Evolutionary conservation across 1,140 invertebrate genomes (phyloP).

Genomic region (Drosophila neocordata): DNA sequence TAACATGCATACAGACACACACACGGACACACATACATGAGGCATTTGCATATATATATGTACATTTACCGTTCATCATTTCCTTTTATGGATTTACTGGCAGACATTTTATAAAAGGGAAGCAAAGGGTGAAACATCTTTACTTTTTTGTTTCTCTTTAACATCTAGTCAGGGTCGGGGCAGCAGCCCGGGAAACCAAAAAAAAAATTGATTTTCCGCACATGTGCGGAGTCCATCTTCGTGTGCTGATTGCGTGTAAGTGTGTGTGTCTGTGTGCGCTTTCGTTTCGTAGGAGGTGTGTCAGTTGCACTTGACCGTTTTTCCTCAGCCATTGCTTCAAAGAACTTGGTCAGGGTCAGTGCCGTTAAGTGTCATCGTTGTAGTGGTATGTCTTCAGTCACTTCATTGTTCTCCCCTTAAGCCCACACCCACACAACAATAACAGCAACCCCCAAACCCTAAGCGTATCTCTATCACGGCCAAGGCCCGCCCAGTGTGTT

Average conservation of each 20-base stretch:
- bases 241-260: slow-evolving; percentile 1
- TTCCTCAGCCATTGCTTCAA: slow-evolving; percentile 12
- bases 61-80: slow-evolving; percentile 11
- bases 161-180: not conserved
- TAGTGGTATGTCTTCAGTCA: slow-evolving; percentile 16
- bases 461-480: not conserved
- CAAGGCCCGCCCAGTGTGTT: not conserved
- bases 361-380: slow-evolving; percentile 8
- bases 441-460: not conserved
- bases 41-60: not conserved
- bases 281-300: slow-evolving; percentile 28
- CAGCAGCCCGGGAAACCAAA: slow-evolving; percentile 30
- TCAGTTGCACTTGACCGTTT: slow-evolving; percentile 55
- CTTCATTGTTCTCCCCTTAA: not conserved
- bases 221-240: not conserved
- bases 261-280: slow-evolving; percentile 13
- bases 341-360: slow-evolving; percentile 31
- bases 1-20: slow-evolving; percentile 16
- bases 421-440: not conserved
- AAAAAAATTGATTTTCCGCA: slow-evolving; percentile 66
- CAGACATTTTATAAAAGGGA: not conserved
- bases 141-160: not conserved
- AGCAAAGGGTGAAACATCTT: not conserved
- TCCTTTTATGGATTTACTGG: not conserved
- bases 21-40: slow-evolving; percentile 18